phyloP scores from a whole-genome alignment of 2,888 invertebrate species.

The Tethea ocularis region DNA sequence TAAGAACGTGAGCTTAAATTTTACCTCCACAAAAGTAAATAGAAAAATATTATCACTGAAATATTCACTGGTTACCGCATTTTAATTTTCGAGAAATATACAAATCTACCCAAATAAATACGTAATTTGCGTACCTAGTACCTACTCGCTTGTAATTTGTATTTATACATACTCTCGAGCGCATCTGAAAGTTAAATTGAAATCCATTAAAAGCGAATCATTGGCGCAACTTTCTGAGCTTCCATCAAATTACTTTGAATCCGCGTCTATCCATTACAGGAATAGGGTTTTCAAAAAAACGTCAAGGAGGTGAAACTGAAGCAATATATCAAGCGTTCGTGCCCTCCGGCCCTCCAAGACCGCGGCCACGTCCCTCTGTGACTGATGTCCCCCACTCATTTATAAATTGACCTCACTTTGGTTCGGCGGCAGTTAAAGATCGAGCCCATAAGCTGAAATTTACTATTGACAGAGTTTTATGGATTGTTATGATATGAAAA shows the following conservation, averaged over 20 bases:
- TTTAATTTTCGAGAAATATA: no score
- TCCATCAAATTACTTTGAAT: conserved; percentile 59
- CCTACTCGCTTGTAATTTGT: no score
- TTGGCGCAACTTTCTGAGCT: conserved; percentile 54
- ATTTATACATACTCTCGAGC: conserved; percentile 26
- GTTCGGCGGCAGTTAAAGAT: conserved; percentile 50
- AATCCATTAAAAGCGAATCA: conserved; percentile 70
- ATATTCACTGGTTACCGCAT: no score
- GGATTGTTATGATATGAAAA: conserved; percentile 3
- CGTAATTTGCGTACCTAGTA: no score
- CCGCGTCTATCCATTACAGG: conserved; percentile 63
- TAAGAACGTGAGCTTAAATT: no score
- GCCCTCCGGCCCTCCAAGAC: conserved; percentile 30
- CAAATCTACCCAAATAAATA: no score
- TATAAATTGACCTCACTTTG: conserved; percentile 75
- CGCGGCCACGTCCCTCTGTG: conserved; percentile 52
- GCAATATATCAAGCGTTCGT: conserved; percentile 67
- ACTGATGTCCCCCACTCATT: conserved; percentile 71
- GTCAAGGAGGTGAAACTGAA: conserved; percentile 66
- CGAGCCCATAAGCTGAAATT: conserved; percentile 37
- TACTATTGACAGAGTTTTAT: conserved; percentile 13
- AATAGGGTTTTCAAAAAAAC: conserved; percentile 69
- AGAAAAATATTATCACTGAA: no score
- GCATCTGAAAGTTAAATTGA: conserved; percentile 71
- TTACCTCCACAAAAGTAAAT: no score